phyloP scores from a whole-genome alignment of 2,797 vertebrate genomes.

The Scolopax rusticola region DNA sequence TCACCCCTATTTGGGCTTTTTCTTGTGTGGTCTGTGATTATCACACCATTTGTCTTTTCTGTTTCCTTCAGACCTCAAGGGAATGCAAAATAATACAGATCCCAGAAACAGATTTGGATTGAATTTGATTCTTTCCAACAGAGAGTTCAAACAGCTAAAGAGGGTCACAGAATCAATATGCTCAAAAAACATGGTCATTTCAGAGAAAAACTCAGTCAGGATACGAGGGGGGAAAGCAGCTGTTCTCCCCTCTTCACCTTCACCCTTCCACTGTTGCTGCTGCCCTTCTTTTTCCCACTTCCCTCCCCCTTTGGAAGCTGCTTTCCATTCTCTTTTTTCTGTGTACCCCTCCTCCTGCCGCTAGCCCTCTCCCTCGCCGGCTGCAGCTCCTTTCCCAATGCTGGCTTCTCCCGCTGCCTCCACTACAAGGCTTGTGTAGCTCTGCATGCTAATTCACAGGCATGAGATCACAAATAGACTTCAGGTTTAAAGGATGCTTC shows the following conservation, averaged over 20 bases:
- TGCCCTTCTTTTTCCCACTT: conserved; percentile 22
- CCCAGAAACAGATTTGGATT: conserved; percentile 42
- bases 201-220: conserved; percentile 19
- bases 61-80: conserved; percentile 4
- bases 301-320: background rate
- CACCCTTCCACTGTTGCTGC: conserved; percentile 39
- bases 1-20: conserved; percentile 12
- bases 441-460: conserved; percentile 23
- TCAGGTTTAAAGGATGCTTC: background rate
- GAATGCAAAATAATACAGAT: conserved; percentile 41
- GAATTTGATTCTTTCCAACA: conserved; percentile 51
- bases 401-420: background rate
- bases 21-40: conserved; percentile 3
- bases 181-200: conserved; percentile 58
- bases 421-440: background rate
- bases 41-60: conserved; percentile 51
- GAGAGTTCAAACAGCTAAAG: conserved; percentile 56
- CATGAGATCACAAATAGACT: background rate
- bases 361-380: background rate
- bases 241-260: conserved; percentile 62
- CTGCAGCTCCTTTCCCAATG: background rate
- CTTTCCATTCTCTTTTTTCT: background rate
- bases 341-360: background rate
- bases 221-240: conserved; percentile 4
- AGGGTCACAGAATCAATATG: conserved; percentile 67